phyloP scores from a whole-genome alignment of 2,113 vertebrate genomes.

The Dipodomys merriami region DNA sequence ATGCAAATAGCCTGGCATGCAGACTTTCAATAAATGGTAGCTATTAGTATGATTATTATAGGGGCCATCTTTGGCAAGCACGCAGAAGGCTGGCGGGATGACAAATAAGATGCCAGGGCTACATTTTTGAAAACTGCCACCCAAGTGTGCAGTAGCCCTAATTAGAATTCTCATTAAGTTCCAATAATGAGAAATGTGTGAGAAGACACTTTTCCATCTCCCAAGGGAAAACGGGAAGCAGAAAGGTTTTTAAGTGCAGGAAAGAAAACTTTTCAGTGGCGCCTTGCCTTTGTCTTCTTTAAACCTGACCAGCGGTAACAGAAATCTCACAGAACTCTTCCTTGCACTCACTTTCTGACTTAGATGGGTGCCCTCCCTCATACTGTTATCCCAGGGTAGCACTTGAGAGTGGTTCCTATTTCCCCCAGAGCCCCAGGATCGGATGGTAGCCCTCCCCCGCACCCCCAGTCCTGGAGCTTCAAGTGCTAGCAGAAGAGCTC shows the following conservation, averaged over 20 bases:
- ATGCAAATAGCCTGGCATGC: slow-evolving; percentile 72
- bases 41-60: slow-evolving; percentile 37
- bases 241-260: neutral
- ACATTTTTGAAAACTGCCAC: slow-evolving; percentile 63
- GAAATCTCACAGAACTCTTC: slow-evolving; percentile 35
- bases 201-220: slow-evolving; percentile 75
- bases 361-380: neutral
- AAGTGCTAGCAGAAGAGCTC: neutral
- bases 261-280: slow-evolving; percentile 42
- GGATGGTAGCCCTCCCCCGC: neutral
- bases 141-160: slow-evolving; percentile 62
- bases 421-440: neutral
- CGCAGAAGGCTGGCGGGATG: slow-evolving; percentile 64
- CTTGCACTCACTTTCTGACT: slow-evolving; percentile 21
- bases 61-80: slow-evolving; percentile 51
- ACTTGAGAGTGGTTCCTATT: neutral
- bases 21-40: slow-evolving; percentile 69
- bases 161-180: slow-evolving; percentile 79
- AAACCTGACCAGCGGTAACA: neutral
- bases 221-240: slow-evolving; percentile 68
- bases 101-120: slow-evolving; percentile 58
- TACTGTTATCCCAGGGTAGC: neutral
- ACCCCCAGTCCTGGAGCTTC: neutral
- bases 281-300: slow-evolving; percentile 57
- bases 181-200: slow-evolving; percentile 73